Evolutionary conservation across 2,113 vertebrate species (phyloP).

Genomic region (Nesoenas mayeri): DNA sequence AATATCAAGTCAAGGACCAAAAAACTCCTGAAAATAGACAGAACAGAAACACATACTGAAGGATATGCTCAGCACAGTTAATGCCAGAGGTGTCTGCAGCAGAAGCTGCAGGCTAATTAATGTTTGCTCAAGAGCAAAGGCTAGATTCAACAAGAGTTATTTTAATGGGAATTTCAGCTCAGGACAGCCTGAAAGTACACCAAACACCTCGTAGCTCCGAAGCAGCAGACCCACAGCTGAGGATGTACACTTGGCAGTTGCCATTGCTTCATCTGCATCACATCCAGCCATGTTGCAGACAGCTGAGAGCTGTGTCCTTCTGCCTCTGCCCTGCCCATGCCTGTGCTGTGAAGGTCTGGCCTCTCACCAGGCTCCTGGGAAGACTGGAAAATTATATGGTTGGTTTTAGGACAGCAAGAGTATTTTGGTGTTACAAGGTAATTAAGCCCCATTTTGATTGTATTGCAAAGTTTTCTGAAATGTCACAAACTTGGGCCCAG

Average conservation of each 20-base stretch:
- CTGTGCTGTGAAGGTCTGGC: background rate
- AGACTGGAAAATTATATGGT: background rate
- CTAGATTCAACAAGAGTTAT: background rate
- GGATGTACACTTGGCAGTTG: rapidly evolving
- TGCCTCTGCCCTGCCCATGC: background rate
- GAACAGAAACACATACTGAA: background rate
- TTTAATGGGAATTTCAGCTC: background rate
- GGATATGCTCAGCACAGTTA: background rate
- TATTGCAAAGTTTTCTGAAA: background rate
- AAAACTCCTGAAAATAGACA: background rate
- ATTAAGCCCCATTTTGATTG: background rate
- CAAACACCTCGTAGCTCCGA: background rate
- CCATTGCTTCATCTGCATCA: background rate
- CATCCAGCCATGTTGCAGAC: rapidly evolving
- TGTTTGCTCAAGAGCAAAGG: background rate
- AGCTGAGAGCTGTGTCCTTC: rapidly evolving
- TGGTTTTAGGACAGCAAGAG: background rate
- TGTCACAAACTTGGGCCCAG: background rate
- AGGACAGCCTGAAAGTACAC: background rate
- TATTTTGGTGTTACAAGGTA: background rate
- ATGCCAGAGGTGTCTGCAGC: background rate
- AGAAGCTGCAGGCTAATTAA: background rate
- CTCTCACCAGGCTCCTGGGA: background rate
- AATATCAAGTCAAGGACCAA: background rate
- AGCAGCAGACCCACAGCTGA: background rate